A percentile compares a stretch with the other conserved stretches of the same genome.
phyloP scores from a whole-genome alignment of 2,888 invertebrate species.

The Trichogramma evanescens region DNA sequence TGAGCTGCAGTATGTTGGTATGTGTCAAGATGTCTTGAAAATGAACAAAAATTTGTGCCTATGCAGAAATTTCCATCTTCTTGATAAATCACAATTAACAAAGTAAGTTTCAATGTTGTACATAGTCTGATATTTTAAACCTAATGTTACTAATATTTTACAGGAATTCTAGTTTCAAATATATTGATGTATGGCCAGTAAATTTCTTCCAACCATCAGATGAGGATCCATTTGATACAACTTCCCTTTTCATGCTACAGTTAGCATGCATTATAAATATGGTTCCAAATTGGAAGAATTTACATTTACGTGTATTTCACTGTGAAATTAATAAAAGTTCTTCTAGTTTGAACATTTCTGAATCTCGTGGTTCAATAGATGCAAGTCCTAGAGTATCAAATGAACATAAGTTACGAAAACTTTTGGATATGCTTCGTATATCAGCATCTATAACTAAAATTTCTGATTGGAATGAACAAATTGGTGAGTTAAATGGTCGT shows the following conservation, averaged over 20 bases:
- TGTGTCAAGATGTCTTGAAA: slow-evolving; percentile 80
- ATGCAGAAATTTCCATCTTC: slow-evolving; percentile 80
- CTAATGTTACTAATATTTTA: slow-evolving; percentile 5
- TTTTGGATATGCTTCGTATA: slow-evolving; percentile 80
- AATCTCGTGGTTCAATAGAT: slow-evolving; percentile 46
- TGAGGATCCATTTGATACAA: slow-evolving; percentile 80
- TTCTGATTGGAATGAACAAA: slow-evolving; percentile 56
- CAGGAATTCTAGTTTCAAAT: slow-evolving; percentile 60
- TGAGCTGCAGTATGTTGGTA: slow-evolving; percentile 68
- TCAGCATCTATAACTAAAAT: slow-evolving; percentile 73
- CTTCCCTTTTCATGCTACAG: slow-evolving; percentile 91
- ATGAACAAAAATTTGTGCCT: slow-evolving; percentile 93
- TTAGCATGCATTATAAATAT: slow-evolving; percentile 92
- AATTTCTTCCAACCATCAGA: slow-evolving; percentile 76
- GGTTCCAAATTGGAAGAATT: slow-evolving; percentile 79
- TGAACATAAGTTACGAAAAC: slow-evolving; percentile 54
- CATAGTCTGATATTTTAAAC: not conserved
- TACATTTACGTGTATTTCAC: slow-evolving; percentile 79
- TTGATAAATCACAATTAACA: slow-evolving; percentile 72
- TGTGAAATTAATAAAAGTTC: slow-evolving; percentile 56
- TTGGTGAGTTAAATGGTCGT: slow-evolving; percentile 48
- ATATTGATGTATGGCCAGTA: slow-evolving; percentile 97
- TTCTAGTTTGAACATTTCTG: slow-evolving; percentile 40
- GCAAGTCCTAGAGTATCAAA: slow-evolving; percentile 41
- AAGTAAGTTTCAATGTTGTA: slow-evolving; percentile 50